Base-by-base conservation (phyloP, 2,113 vertebrate species). In the Arothron firmamentum region DNA sequence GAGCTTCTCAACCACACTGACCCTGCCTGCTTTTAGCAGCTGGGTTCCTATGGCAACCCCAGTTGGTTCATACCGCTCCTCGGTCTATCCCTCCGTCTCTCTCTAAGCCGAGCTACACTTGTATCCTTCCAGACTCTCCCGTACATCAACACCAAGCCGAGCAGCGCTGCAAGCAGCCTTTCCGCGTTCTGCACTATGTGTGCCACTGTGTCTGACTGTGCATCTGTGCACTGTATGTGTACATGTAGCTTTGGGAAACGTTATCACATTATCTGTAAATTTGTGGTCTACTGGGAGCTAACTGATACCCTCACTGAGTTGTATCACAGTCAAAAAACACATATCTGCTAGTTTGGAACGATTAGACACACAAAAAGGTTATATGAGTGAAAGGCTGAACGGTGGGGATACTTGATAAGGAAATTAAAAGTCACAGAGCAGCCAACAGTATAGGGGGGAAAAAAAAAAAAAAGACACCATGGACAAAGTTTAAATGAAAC, bases 31-130 rank as follows among this genome's bases (percentile, higher is more conserved):
- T 83, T 88, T 87, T 83, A 87, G 81, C 84, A 89, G 84, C 84
- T 84, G 81, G 79, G 88, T 90, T 89, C 78, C 88, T 80, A 89
- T 89, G 76, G 84, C 79, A 90, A 91, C 89, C 79, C 59, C 77
- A 81, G 82, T 75, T 68, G 38, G 84, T 84, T 81, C 85, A 82
- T 79, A 85, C 81, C 78, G 72, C 82, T 87, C 75, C 82, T 86
- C 80, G 58, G 56, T 49, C 70, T 42, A 71, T 59, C 59, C 34
- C 60, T 17, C 54, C 7, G 18, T 79, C 74, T 80, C 77, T 77
- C 79, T 71, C 83, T 76, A 67, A 82, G 77, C 79, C 74, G 77
- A 66, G 78, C 81, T 55, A 31, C 71, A 56, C 78, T 81, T 58
- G 73, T 75, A 78, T 84, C 80, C 78, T 79, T 81, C 78, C 78